A percentile compares a stretch with the other conserved stretches of the same genome.
Conservation (phyloP, 2,797 vertebrate species). For the Cheirogaleus major region DNA sequence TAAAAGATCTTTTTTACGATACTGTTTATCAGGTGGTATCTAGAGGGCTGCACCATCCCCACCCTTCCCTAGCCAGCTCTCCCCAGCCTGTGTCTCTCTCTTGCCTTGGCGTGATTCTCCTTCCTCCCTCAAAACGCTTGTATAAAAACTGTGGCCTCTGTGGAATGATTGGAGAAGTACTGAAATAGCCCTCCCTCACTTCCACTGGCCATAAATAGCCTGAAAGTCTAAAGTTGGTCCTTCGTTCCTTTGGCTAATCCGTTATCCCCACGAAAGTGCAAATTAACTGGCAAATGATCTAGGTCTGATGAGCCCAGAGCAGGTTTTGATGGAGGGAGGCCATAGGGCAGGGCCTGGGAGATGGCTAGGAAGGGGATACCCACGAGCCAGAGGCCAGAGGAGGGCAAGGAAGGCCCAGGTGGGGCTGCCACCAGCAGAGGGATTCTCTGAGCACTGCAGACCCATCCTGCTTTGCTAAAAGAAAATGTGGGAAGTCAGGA, state of each 20-base stretch:
- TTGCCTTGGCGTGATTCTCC: neutral
- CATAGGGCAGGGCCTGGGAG: neutral
- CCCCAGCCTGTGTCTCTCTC: neutral
- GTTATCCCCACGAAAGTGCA: constrained; percentile 49
- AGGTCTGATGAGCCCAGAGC: neutral
- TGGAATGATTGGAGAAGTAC: neutral
- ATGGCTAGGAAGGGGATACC: neutral
- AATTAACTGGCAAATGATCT: constrained; percentile 34
- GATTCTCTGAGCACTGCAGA: neutral
- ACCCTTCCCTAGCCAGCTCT: neutral
- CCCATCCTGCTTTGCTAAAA: neutral
- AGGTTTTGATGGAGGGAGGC: neutral
- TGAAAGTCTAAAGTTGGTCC: constrained; percentile 41
- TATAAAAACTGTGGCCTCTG: constrained; percentile 39
- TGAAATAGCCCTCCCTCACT: constrained; percentile 42
- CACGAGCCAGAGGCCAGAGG: neutral
- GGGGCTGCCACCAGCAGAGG: neutral
- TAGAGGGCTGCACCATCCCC: neutral
- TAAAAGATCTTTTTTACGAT: constrained; percentile 9
- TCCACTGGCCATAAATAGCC: constrained; percentile 55
- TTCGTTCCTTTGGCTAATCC: constrained; percentile 57
- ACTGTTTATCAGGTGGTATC: neutral
- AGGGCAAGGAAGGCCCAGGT: neutral
- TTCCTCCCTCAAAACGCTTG: constrained; percentile 13
- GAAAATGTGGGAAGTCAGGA: neutral